Percentiles rank a stretch among this genome's conserved stretches.
Conservation (phyloP, 2,797 vertebrate species). For the Okamejei kenojei region DNA sequence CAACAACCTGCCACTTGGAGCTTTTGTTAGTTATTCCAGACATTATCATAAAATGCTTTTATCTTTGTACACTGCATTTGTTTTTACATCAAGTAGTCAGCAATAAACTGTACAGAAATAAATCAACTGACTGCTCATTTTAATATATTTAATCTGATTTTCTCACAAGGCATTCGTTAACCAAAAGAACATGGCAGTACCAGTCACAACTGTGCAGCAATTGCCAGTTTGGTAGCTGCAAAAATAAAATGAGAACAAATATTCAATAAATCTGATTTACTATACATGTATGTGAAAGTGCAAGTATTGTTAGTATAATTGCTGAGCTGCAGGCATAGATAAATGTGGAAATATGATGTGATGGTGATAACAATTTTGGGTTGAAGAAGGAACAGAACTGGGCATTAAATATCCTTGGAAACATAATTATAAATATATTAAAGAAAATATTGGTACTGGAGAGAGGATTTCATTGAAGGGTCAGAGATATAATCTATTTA, state of each 20-base stretch:
- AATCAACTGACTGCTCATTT: conserved; percentile 1
- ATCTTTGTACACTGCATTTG: conserved; percentile 34
- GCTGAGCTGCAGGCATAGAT: no score
- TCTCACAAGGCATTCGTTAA: not conserved
- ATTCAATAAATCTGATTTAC: no score
- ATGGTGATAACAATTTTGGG: no score
- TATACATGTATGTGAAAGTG: no score
- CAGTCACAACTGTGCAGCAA: not conserved
- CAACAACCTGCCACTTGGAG: conserved; percentile 27
- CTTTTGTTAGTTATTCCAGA: conserved; percentile 32
- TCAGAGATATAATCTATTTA: not conserved
- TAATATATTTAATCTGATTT: conserved; percentile 6
- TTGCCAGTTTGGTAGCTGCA: not conserved
- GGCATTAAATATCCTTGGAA: no score
- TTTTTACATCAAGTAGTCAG: conserved; percentile 7
- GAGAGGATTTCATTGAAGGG: not conserved
- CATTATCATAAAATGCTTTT: conserved; percentile 37
- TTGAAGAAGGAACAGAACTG: no score
- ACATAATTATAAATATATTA: not conserved
- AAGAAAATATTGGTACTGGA: not conserved
- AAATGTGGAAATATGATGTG: no score
- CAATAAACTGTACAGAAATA: conserved; percentile 33
- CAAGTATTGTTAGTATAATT: no score
- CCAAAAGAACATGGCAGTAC: not conserved
- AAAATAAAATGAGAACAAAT: not conserved